Conservation (phyloP, 2,888 invertebrate species). For the Gari tellinella region DNA sequence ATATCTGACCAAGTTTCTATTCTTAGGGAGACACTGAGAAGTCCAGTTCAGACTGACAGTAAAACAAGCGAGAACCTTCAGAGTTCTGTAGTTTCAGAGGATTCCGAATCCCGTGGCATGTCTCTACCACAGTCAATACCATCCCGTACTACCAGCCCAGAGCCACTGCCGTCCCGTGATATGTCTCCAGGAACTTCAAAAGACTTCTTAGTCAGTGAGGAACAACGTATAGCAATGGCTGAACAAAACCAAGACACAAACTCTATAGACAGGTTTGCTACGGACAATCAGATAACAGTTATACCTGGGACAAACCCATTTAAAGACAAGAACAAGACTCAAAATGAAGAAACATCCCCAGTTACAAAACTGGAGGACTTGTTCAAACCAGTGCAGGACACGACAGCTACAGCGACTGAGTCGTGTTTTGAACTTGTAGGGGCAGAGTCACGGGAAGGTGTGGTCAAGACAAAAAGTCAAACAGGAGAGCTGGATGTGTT, state of each 20-base stretch:
- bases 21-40: conserved; percentile 24
- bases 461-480: conserved; percentile 32
- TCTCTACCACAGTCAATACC: not conserved
- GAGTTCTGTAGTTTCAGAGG: not conserved
- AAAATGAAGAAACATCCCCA: not conserved
- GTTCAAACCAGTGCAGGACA: conserved; percentile 28
- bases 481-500: conserved; percentile 56
- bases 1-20: conserved; percentile 46
- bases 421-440: conserved; percentile 18
- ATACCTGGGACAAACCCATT: conserved; percentile 48
- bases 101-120: not conserved
- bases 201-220: too few relatives aligned
- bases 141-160: too few relatives aligned
- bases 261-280: conserved; percentile 19
- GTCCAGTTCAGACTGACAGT: not conserved
- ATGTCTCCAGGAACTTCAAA: too few relatives aligned
- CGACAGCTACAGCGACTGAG: conserved; percentile 5
- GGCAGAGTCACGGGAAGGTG: conserved; percentile 19
- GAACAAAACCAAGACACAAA: too few relatives aligned
- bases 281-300: conserved; percentile 46
- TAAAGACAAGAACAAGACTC: conserved; percentile 1
- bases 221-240: too few relatives aligned
- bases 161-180: too few relatives aligned
- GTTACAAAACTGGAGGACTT: conserved; percentile 36
- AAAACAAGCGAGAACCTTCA: conserved; percentile 1